These are phyloP conservation scores for Rotaria magnacalcarata DNA, from an alignment of 2,888 invertebrate species.

Conservation along the genomic window DNA sequence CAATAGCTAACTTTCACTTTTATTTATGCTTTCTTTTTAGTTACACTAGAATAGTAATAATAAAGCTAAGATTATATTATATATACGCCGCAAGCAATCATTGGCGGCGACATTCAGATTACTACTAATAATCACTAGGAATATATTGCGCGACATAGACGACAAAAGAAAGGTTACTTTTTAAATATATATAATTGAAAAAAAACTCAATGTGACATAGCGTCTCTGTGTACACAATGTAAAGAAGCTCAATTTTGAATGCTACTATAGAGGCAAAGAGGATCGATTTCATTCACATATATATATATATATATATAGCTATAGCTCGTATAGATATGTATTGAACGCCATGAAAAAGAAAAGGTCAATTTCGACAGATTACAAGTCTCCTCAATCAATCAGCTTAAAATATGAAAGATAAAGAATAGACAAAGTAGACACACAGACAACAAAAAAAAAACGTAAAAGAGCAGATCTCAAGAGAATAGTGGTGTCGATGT, in stretches of 20 bases:
- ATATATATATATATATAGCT: neutral
- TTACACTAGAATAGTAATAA: neutral
- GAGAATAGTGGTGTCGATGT: neutral
- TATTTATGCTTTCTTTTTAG: neutral
- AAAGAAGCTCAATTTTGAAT: constrained; percentile 11
- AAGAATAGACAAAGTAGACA: neutral
- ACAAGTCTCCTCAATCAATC: neutral
- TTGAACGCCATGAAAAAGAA: neutral
- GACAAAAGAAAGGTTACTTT: neutral
- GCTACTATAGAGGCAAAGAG: neutral
- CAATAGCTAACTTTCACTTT: neutral
- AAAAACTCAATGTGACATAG: neutral
- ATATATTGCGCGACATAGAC: neutral
- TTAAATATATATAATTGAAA: constrained; percentile 16
- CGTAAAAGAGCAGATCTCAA: neutral
- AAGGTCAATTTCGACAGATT: constrained; percentile 21
- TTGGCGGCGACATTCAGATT: neutral
- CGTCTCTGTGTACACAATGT: neutral
- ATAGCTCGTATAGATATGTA: neutral
- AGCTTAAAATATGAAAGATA: constrained; percentile 17
- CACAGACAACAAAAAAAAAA: neutral
- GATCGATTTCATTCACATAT: constrained; percentile 3
- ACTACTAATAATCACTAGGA: neutral
- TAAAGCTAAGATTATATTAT: neutral
- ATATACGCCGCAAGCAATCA: neutral